Evolutionary conservation across 2,888 invertebrate species (phyloP).

Genomic region (Eulithis testata): DNA sequence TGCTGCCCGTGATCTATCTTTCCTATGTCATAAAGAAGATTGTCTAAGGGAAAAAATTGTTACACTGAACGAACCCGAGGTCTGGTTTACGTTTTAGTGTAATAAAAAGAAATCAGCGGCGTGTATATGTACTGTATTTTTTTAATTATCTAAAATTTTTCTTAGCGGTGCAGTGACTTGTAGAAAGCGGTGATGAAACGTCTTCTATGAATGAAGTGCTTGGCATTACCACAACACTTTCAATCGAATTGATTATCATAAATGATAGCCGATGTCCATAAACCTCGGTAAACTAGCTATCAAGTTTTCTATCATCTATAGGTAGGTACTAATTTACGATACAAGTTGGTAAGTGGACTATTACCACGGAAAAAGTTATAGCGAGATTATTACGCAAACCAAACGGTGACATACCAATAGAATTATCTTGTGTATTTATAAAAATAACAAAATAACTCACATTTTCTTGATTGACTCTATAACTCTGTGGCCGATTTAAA

Average conservation of each 20-base stretch:
- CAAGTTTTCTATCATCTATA: slow-evolving; percentile 3
- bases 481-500: no score
- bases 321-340: background rate
- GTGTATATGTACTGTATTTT: no score
- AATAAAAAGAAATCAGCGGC: no score
- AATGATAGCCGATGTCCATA: background rate
- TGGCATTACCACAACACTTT: background rate
- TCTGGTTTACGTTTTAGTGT: background rate
- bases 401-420: no score
- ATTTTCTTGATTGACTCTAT: no score
- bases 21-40: no score
- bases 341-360: background rate
- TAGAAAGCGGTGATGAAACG: slow-evolving; percentile 1
- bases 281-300: background rate
- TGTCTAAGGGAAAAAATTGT: no score
- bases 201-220: background rate
- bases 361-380: background rate
- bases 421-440: no score
- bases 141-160: background rate
- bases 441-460: no score
- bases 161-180: background rate
- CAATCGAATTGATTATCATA: background rate
- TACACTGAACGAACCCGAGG: background rate
- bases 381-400: no score
- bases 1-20: no score